Percentiles rank a stretch among this genome's conserved stretches.
Conservation (phyloP, 2,113 vertebrate genomes). For the Zootoca vivipara region DNA sequence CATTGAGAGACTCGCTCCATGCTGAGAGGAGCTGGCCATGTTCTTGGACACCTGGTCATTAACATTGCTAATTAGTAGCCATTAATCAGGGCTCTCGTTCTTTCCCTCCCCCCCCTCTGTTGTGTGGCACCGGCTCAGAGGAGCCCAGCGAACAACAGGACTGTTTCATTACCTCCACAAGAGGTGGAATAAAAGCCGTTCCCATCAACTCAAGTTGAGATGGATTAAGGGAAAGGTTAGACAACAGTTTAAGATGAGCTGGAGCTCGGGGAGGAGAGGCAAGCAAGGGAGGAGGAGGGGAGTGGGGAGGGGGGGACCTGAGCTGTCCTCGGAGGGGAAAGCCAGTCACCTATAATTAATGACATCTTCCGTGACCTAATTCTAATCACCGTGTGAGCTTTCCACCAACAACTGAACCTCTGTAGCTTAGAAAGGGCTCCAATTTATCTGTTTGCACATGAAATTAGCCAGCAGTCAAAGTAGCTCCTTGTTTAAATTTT, state of each 20-base stretch:
- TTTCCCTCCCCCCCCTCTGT: constrained; percentile 62
- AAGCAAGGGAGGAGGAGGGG: constrained; percentile 35
- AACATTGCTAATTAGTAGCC: constrained; percentile 99
- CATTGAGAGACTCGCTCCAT: constrained; percentile 87
- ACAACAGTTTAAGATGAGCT: constrained; percentile 80
- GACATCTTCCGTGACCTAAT: constrained; percentile 79
- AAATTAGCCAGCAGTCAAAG: constrained; percentile 49
- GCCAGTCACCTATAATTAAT: constrained; percentile 86
- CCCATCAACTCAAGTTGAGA: constrained; percentile 89
- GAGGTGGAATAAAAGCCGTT: constrained; percentile 88
- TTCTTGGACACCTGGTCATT: constrained; percentile 99
- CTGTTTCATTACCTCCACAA: constrained; percentile 89
- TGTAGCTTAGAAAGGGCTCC: constrained; percentile 39
- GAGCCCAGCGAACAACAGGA: constrained; percentile 88
- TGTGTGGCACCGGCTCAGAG: constrained; percentile 81
- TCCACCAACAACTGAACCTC: constrained; percentile 51
- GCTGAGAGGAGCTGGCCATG: constrained; percentile 94
- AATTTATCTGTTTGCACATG: constrained; percentile 59
- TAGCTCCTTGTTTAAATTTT: constrained; percentile 32
- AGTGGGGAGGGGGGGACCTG: constrained; percentile 61
- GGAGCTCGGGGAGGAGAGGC: constrained; percentile 54
- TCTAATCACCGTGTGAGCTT: constrained; percentile 81
- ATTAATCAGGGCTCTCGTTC: constrained; percentile 94
- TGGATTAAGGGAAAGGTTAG: constrained; percentile 87
- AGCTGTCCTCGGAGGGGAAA: constrained; percentile 77